A percentile compares a stretch with the other conserved stretches of the same genome.
These are phyloP conservation scores for Achlya flavicornis DNA, from an alignment of 2,888 invertebrate species.

Conservation along the genomic window DNA sequence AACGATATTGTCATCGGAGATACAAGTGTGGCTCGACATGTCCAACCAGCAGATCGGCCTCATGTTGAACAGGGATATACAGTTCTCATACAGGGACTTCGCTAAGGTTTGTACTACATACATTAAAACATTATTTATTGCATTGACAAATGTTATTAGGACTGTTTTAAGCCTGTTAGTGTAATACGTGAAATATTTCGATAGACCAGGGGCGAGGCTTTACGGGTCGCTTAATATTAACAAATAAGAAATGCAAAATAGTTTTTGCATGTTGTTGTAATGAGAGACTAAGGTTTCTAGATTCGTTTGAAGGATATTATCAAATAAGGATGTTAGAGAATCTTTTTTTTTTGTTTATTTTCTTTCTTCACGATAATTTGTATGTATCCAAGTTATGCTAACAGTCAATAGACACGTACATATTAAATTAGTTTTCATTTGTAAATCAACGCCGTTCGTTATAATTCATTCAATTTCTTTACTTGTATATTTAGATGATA, in stretches of 20 bases:
- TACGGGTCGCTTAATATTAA: no score
- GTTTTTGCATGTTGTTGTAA: background rate
- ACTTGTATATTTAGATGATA: background rate
- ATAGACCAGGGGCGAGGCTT: no score
- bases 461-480: background rate
- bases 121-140: background rate
- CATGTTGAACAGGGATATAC: slow-evolving; percentile 93
- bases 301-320: background rate
- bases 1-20: slow-evolving; percentile 93
- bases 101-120: slow-evolving; percentile 79
- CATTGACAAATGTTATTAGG: no score
- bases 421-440: background rate
- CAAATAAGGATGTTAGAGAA: background rate
- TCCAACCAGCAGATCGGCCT: slow-evolving; percentile 97
- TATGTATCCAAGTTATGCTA: background rate
- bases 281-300: background rate
- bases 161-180: no score
- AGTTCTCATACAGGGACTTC: slow-evolving; percentile 93
- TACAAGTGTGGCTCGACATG: slow-evolving; percentile 96
- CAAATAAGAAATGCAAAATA: background rate
- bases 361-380: background rate
- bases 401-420: background rate
- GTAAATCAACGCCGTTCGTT: background rate
- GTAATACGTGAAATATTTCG: background rate
- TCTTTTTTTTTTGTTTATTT: background rate